phyloP scores from a whole-genome alignment of 2,797 vertebrate genomes.

The Pampus argenteus region DNA sequence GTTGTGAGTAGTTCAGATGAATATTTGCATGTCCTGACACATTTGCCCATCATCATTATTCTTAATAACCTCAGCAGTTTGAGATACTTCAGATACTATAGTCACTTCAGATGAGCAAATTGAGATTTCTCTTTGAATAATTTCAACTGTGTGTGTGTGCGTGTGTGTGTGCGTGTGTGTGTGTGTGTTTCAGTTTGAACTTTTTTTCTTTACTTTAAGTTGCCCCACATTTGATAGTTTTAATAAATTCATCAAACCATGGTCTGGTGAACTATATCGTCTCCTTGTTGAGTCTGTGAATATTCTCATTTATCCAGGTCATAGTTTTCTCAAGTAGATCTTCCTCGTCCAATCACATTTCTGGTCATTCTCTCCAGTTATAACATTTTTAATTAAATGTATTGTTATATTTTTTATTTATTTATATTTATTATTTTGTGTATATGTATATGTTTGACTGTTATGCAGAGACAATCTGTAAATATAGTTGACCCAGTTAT shows the following conservation, averaged over 20 bases:
- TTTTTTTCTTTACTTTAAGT: neutral
- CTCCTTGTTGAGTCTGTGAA: too few species aligned
- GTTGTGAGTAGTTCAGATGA: neutral
- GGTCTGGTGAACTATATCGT: neutral
- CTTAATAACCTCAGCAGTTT: constrained; percentile 15
- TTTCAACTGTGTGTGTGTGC: constrained; percentile 4
- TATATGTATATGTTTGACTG: too few species aligned
- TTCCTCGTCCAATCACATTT: too few species aligned
- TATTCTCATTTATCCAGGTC: too few species aligned
- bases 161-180: too few species aligned
- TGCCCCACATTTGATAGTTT: neutral
- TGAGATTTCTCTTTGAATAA: constrained; percentile 15
- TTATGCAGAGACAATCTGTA: too few species aligned
- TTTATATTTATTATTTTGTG: too few species aligned
- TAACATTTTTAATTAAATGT: too few species aligned
- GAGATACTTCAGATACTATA: neutral
- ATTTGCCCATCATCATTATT: constrained; percentile 23
- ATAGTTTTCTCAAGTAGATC: too few species aligned
- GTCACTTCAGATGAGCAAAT: constrained; percentile 4
- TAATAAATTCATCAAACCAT: neutral
- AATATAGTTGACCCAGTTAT: too few species aligned
- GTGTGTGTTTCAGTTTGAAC: constrained; percentile 10
- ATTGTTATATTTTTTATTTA: too few species aligned
- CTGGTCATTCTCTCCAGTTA: too few species aligned
- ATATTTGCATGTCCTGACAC: constrained; percentile 21